phyloP scores from a whole-genome alignment of 2,888 invertebrate genomes.

The Lingula anatina region DNA sequence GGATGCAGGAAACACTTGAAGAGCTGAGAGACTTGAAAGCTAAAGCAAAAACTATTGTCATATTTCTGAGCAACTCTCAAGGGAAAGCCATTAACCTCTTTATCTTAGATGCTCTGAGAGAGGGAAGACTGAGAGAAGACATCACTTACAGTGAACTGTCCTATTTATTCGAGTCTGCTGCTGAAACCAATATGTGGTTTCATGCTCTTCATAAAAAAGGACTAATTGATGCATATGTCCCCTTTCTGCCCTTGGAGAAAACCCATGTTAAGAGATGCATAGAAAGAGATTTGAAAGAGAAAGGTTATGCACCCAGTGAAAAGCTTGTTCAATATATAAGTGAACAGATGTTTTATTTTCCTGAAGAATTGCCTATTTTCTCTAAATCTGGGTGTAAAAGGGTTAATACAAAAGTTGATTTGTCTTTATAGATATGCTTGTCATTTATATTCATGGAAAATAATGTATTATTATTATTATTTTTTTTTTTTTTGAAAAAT shows the following conservation, averaged over 20 bases:
- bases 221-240: conserved; percentile 28
- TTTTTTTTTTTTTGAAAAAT: too few species aligned
- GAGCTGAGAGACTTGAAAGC: conserved; percentile 8
- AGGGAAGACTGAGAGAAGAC: conserved; percentile 5
- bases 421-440: too few species aligned
- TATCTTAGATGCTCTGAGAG: conserved; percentile 1
- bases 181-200: conserved; percentile 27
- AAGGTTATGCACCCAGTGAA: conserved; percentile 4
- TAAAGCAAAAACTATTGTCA: conserved; percentile 7
- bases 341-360: too few species aligned
- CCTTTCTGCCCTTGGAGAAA: conserved; percentile 38
- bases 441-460: too few species aligned
- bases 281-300: conserved; percentile 22
- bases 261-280: conserved; percentile 34
- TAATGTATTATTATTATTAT: too few species aligned
- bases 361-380: too few species aligned
- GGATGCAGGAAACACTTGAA: conserved; percentile 18
- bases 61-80: conserved; percentile 13
- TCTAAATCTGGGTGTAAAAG: too few species aligned
- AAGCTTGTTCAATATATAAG: too few species aligned
- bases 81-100: conserved; percentile 8
- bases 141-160: conserved; percentile 2
- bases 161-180: conserved; percentile 1
- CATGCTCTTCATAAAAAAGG: conserved; percentile 12
- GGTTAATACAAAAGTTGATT: too few species aligned